Conservation (phyloP, 2,113 vertebrate genomes). For the Sander lucioperca region DNA sequence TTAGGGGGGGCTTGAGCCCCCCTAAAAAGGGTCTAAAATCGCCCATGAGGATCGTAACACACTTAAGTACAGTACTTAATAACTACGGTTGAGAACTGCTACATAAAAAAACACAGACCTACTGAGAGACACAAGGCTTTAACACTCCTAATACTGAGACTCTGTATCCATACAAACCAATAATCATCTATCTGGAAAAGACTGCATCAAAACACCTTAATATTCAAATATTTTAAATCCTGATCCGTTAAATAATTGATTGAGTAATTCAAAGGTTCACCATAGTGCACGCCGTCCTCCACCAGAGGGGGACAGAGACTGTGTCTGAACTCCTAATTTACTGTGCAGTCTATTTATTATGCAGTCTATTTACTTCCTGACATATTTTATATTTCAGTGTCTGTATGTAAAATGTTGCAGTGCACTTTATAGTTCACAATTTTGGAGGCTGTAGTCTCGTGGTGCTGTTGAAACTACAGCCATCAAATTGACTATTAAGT, state of each 20-base stretch:
- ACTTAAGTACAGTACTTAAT: background rate
- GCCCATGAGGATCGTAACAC: background rate
- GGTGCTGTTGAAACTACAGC: background rate
- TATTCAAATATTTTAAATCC: background rate
- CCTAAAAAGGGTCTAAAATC: no score
- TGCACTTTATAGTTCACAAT: background rate
- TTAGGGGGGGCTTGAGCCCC: no score
- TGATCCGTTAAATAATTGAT: background rate
- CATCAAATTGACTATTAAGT: background rate
- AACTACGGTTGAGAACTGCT: background rate
- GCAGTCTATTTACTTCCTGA: background rate
- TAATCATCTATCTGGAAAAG: background rate
- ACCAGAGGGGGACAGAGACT: conserved; percentile 53
- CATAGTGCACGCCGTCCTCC: background rate
- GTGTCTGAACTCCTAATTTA: background rate
- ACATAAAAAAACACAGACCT: background rate
- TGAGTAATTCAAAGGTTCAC: background rate
- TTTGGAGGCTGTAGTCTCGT: background rate
- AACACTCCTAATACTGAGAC: no score
- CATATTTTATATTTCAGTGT: background rate
- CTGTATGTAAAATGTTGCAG: background rate
- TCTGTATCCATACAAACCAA: background rate
- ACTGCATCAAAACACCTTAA: no score
- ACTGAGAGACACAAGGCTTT: background rate
- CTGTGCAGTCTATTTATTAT: background rate